phyloP scores from a whole-genome alignment of 1,140 invertebrate species.

The Pararge aegeria region DNA sequence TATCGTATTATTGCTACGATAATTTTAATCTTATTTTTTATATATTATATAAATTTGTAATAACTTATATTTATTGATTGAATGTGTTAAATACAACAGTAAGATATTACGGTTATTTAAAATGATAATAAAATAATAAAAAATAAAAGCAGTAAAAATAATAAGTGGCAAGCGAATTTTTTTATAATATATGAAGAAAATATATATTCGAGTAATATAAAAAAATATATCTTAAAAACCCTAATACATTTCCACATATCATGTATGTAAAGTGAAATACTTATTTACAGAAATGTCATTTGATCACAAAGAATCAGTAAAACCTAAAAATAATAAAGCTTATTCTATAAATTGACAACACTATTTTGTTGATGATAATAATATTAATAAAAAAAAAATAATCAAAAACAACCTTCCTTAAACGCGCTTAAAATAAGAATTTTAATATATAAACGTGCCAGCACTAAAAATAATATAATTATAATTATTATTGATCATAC shows the following conservation, averaged over 20 bases:
- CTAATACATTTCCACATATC: slow-evolving; percentile 31
- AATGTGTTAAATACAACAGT: too few relatives aligned
- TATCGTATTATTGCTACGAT: too few relatives aligned
- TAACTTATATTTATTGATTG: too few relatives aligned
- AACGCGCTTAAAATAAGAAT: slow-evolving; percentile 18
- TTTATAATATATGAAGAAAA: background rate
- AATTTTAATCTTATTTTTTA: too few relatives aligned
- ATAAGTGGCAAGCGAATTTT: slow-evolving; percentile 43
- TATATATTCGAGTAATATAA: slow-evolving; percentile 43
- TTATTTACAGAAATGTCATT: slow-evolving; percentile 53
- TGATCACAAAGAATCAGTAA: slow-evolving; percentile 35
- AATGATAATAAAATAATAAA: slow-evolving; percentile 8
- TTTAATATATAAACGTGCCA: too few relatives aligned
- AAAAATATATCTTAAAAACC: slow-evolving; percentile 9
- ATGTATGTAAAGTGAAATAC: slow-evolving; percentile 35
- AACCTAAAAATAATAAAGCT: slow-evolving; percentile 3
- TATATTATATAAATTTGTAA: too few relatives aligned
- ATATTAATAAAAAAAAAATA: slow-evolving; percentile 15
- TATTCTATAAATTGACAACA: slow-evolving; percentile 12
- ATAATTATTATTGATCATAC: slow-evolving; percentile 13
- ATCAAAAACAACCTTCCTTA: slow-evolving; percentile 27
- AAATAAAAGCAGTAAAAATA: slow-evolving; percentile 13
- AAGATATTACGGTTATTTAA: background rate
- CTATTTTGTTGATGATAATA: slow-evolving; percentile 9
- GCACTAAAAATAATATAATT: too few relatives aligned